Evolutionary conservation across 2,113 vertebrate species (phyloP), one percentile per base, ranked within the genome.

Genomic region (Anguilla japonica): DNA sequence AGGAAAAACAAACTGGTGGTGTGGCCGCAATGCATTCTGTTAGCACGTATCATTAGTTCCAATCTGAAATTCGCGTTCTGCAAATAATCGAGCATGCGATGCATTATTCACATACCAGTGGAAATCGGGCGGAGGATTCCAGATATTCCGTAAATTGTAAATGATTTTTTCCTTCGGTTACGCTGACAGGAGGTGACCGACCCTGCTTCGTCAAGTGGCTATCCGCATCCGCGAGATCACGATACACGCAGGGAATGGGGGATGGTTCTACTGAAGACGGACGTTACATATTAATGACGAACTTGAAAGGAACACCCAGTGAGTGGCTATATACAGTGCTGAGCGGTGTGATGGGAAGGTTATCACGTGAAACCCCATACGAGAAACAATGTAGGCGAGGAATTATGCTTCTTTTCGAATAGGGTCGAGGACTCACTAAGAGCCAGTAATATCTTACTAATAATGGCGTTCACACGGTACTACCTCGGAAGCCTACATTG

Each of bases 221-320:
- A 50, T 56, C 86, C 40, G 82, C 84, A 53, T 41, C n/a, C 83
- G 85, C 60, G 26, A 83, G 85, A 83, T 84, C 50, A 86, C 63
- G 57, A 83, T 41, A 41, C 84, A 40, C 71, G 85, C 71, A 71
- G 90, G 89, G 41, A 34, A 81, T 90, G 93, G 92, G 93, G 91
- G 90, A 94, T 91, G 93, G 92, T 92, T 88, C 85, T 83, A 56
- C 53, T 67, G 46, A 41, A 80, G 53, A 85, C 86, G 13, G 40
- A 78, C 34, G 46, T 86, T 92, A 89, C 88, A 90, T 91, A 90
- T 88, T 90, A 83, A 90, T 90, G 85, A 87, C 41, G 22, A 87
- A 26, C 41, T 41, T 78, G 83, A 84, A 83, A 83, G 67, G 29
- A 46, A 39, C 86, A 82, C 34, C 7, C 81, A 15, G 0, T 11